Evolutionary conservation across 1,140 invertebrate species (phyloP).

Genomic region (Monomorium pharaonis): DNA sequence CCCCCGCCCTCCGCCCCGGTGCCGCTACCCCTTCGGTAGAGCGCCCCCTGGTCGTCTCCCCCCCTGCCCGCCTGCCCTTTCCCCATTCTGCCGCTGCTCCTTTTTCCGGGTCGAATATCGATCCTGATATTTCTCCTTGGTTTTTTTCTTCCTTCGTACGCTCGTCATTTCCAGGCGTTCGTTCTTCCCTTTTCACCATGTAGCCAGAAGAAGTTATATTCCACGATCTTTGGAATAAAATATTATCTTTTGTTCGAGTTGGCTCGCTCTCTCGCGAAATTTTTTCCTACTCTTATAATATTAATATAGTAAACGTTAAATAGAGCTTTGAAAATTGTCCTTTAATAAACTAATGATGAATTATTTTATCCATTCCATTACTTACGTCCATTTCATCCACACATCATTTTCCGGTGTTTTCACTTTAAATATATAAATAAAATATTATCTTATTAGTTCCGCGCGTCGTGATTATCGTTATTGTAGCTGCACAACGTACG

Average conservation of each 20-base stretch:
- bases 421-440: background rate
- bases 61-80: constrained; percentile 35
- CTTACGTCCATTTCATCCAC: background rate
- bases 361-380: background rate
- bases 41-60: constrained; percentile 27
- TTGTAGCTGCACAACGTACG: background rate
- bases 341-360: background rate
- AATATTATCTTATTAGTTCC: constrained; percentile 2
- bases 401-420: background rate
- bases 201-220: constrained; percentile 72
- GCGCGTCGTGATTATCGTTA: background rate
- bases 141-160: constrained; percentile 71
- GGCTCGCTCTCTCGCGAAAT: constrained; percentile 29
- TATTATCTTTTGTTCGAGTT: constrained; percentile 57
- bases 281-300: constrained; percentile 21
- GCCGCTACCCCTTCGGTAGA: constrained; percentile 47
- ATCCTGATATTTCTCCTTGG: constrained; percentile 74
- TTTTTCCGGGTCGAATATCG: constrained; percentile 76
- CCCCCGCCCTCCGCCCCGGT: background rate
- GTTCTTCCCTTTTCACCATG: constrained; percentile 67
- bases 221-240: constrained; percentile 67
- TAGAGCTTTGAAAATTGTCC: background rate
- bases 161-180: constrained; percentile 74
- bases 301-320: background rate
- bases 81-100: constrained; percentile 67